These are phyloP conservation scores for Oscheius onirici DNA, from an alignment of 2,888 invertebrate species.

Conservation along the genomic window DNA sequence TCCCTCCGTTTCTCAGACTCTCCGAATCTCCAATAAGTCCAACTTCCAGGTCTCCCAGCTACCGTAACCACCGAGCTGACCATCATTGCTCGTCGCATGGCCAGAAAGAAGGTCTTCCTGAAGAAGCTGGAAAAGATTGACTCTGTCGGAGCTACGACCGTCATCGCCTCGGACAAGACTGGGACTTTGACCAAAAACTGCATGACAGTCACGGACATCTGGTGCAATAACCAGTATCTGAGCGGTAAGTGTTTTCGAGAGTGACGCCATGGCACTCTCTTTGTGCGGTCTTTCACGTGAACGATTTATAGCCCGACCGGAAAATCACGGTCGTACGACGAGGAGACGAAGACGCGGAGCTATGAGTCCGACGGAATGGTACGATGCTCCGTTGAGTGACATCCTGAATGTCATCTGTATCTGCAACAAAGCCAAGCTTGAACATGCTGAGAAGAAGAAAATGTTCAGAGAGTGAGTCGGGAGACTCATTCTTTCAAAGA, in stretches of 20 bases:
- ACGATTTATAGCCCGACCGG: constrained; percentile 39
- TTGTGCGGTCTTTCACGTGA: neutral
- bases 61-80: constrained; percentile 55
- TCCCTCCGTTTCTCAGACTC: neutral
- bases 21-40: neutral
- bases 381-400: constrained; percentile 48
- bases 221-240: constrained; percentile 47
- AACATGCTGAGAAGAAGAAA: constrained; percentile 37
- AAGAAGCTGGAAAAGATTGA: constrained; percentile 58
- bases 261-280: neutral
- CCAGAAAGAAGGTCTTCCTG: constrained; percentile 54
- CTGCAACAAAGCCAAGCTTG: constrained; percentile 55
- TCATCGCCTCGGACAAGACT: constrained; percentile 54
- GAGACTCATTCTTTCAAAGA: neutral
- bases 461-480: constrained; percentile 38
- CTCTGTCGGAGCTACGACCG: constrained; percentile 51
- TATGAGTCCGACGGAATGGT: constrained; percentile 36
- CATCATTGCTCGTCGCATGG: constrained; percentile 55
- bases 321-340: constrained; percentile 45
- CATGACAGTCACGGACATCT: constrained; percentile 58
- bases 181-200: constrained; percentile 57
- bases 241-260: constrained; percentile 39
- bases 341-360: constrained; percentile 39
- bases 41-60: constrained; percentile 46
- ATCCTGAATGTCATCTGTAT: constrained; percentile 53